These are phyloP conservation scores for Passer domesticus DNA, from an alignment of 2,113 vertebrate genomes.

Conservation along the genomic window DNA sequence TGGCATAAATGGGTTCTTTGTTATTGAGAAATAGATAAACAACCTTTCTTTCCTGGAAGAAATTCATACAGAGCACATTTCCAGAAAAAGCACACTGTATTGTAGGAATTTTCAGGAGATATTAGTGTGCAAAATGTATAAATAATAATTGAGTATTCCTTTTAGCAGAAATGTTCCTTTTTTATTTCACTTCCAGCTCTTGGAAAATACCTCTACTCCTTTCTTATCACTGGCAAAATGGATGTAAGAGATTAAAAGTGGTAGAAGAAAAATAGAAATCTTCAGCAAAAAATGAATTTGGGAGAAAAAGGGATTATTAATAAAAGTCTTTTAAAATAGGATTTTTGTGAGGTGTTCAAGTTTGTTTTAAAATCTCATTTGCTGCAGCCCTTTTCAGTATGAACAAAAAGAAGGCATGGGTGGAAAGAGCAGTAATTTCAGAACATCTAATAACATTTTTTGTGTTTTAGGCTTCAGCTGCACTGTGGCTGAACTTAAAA, in stretches of 20 bases:
- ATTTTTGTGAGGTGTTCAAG: background rate
- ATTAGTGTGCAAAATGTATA: background rate
- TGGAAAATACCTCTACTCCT: background rate
- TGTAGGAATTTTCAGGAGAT: background rate
- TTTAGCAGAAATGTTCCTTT: background rate
- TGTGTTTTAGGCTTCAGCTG: background rate
- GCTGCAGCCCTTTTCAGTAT: background rate
- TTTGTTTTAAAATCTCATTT: background rate
- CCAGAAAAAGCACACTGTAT: background rate
- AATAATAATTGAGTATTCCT: background rate
- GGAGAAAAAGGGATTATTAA: background rate
- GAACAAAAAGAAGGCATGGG: background rate
- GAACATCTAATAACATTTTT: background rate
- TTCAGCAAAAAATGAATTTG: background rate
- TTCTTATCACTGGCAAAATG: background rate
- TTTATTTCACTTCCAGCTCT: background rate
- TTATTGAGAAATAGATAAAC: background rate
- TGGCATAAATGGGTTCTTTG: background rate
- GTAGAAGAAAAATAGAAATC: background rate
- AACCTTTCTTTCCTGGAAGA: background rate
- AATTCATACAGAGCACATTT: background rate
- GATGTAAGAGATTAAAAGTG: background rate
- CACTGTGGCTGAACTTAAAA: background rate
- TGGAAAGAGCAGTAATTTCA: background rate
- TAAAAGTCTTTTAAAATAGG: background rate